A percentile compares a stretch with the other conserved stretches of the same genome.
Evolutionary conservation across 2,113 vertebrate genomes (phyloP).

Genomic region (Otus sunia): DNA sequence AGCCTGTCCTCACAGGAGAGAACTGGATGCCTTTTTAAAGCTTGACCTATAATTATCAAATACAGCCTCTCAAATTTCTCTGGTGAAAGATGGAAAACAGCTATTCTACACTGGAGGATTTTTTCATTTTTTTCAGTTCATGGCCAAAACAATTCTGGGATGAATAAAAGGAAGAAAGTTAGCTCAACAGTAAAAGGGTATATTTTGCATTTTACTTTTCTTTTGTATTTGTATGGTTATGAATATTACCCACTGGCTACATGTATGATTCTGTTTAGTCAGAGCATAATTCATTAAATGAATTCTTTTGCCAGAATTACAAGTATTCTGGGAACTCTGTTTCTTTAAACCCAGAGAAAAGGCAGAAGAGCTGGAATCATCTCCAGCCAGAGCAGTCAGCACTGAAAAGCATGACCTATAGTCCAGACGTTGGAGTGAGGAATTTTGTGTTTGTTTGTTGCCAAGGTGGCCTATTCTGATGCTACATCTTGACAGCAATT

Average conservation of each 20-base stretch:
- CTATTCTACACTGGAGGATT: neutral
- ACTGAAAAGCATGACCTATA: neutral
- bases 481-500: constrained; percentile 3
- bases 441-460: neutral
- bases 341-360: neutral
- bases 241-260: neutral
- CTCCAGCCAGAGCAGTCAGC: neutral
- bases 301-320: neutral
- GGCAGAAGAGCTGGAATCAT: neutral
- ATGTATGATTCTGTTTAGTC: neutral
- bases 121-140: neutral
- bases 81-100: neutral
- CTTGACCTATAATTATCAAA: neutral
- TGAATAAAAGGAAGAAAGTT: neutral
- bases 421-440: neutral
- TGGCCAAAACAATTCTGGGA: neutral
- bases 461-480: neutral
- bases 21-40: neutral
- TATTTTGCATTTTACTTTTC: neutral
- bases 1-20: neutral
- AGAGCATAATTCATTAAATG: neutral
- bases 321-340: neutral
- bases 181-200: neutral
- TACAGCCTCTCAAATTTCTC: neutral
- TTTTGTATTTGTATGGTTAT: neutral